Evolutionary conservation across 1,140 invertebrate species (phyloP), one percentile per base, ranked within the genome.

Genomic region (Brachionus calyciflorus): DNA sequence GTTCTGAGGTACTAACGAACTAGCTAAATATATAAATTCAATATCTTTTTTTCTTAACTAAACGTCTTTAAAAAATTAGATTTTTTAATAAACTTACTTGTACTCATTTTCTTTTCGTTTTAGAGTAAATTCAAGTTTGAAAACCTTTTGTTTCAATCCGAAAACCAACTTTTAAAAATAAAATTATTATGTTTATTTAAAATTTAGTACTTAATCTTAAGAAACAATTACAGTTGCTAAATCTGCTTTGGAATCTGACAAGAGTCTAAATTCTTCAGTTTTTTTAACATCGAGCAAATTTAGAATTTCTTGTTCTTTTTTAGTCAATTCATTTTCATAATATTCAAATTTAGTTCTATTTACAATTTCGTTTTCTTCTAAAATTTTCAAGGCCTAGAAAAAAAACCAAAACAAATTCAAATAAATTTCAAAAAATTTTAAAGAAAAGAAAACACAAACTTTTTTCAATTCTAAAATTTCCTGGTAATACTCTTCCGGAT

Each of bases 221-320:
- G 51, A 14, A 57, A 57, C 3, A 28, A 12, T 57, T 57, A 73
- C 69, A 19, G 69, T 73, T 33, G 46, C 9, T 4, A 73, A n/a
- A 51, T 73, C 69, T 2, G 46, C 44, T 73, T 73, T 73, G 3
- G 69, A 73, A 37, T 73, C 69, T 9, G 51, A 49, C n/a, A 53
- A 40, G 1, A 24, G n/a, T 30, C 46, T 19, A 12, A 73, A 73
- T 21, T 73, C 44, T 51, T 73, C 69, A 30, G 44, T 41, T 30
- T 73, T 73, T 51, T 73, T 73, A 33, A 51, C n/a, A 21, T 73
- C 51, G 24, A 73, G n/a, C 14, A 73, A 14, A 30, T 73, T 46
- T 2, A 51, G 49, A 41, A 73, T 73, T 73, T 73, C 69, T 51
- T 73, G 30, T 73, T 73, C 69, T 51, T 55, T 73, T 55, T 73